Conservation (phyloP, 2,888 invertebrate genomes). For the Penaeus monodon region DNA sequence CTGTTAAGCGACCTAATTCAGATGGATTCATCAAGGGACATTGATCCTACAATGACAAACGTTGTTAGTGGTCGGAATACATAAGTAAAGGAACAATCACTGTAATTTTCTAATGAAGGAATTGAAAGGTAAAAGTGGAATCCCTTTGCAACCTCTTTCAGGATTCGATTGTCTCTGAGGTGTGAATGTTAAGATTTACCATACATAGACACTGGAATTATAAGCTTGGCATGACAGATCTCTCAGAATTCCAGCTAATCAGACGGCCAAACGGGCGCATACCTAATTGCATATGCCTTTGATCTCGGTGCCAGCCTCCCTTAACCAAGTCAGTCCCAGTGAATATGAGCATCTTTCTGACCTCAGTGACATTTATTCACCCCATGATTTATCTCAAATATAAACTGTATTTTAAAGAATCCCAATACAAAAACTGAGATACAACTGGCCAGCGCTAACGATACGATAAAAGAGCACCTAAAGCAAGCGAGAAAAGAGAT, state of each 20-base stretch:
- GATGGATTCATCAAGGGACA: no score
- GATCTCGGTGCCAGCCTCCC: no score
- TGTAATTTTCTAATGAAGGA: conserved; percentile 1
- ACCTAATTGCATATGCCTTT: no score
- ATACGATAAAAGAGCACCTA: neutral
- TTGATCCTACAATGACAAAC: no score
- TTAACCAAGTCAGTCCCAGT: no score
- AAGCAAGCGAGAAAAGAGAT: neutral
- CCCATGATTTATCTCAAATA: neutral
- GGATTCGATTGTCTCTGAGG: neutral
- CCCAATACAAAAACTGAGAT: conserved; percentile 7
- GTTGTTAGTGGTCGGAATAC: no score
- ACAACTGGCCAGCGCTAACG: neutral
- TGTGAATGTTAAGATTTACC: neutral
- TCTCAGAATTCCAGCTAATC: no score
- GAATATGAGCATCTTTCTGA: no score
- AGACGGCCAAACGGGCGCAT: no score
- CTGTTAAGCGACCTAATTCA: no score
- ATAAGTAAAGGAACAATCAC: conserved; percentile 2
- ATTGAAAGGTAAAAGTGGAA: neutral
- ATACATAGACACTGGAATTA: neutral
- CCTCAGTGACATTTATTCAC: neutral
- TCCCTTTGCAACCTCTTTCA: neutral
- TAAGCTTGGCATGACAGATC: no score
- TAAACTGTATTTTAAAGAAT: conserved; percentile 1